These are phyloP conservation scores for Anguilla pacifica DNA, from an alignment of 2,797 vertebrate genomes.

Conservation along the genomic window DNA sequence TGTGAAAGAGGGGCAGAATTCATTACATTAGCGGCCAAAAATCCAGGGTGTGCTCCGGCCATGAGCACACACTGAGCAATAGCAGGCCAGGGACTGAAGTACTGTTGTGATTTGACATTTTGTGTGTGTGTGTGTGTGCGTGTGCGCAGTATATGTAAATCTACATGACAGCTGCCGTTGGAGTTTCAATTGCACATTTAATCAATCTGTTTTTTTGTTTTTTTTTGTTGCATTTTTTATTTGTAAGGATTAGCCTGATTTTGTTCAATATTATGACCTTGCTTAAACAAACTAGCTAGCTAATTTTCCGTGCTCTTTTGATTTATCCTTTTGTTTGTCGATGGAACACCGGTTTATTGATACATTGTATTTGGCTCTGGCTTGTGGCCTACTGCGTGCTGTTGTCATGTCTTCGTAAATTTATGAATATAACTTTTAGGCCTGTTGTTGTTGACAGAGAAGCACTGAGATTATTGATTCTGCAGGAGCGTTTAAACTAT, in stretches of 20 bases:
- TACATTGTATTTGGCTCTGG: not conserved
- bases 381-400: not conserved
- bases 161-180: not conserved
- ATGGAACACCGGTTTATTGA: not conserved
- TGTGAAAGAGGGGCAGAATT: not conserved
- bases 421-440: not conserved
- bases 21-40: not conserved
- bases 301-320: not conserved
- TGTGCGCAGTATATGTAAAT: not conserved
- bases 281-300: not conserved
- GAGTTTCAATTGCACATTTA: not conserved
- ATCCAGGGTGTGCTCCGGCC: not conserved
- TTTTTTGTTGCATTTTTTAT: not conserved
- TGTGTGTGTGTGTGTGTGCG: not conserved
- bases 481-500: not conserved
- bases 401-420: not conserved
- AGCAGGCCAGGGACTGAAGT: not conserved
- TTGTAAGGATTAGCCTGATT: not conserved
- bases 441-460: not conserved
- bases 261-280: not conserved
- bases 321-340: not conserved
- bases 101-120: conserved; percentile 2
- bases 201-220: not conserved
- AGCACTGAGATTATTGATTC: not conserved
- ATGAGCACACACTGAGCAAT: not conserved